Evolutionary conservation across 2,113 vertebrate genomes (phyloP).

Genomic region (Apodemus sylvaticus): DNA sequence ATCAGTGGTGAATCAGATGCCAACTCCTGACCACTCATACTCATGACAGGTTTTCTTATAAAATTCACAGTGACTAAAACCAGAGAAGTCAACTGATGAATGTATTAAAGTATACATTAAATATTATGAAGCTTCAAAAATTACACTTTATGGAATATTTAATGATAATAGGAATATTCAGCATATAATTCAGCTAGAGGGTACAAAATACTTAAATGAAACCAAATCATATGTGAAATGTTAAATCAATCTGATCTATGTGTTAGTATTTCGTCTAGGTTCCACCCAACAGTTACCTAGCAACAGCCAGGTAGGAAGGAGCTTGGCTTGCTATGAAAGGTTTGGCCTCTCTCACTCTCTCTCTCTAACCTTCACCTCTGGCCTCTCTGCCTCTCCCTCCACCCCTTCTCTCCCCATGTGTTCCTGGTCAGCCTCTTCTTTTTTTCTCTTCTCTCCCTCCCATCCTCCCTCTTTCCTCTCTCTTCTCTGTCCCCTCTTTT

Average conservation of each 20-base stretch:
- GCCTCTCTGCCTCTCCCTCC: no score
- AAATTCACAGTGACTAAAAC: neutral
- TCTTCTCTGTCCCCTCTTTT: no score
- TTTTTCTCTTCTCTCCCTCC: no score
- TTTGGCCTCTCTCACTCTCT: no score
- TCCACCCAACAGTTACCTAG: no score
- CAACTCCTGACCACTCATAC: fast-evolving
- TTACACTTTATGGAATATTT: neutral
- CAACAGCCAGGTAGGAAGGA: no score
- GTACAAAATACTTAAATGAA: neutral
- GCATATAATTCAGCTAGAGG: neutral
- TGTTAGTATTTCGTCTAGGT: no score
- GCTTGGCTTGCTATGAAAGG: no score
- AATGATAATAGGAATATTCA: neutral
- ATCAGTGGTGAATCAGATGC: neutral
- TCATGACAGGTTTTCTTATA: neutral
- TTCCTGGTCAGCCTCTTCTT: no score
- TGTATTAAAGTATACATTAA: neutral
- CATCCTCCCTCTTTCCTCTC: no score
- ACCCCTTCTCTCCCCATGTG: no score
- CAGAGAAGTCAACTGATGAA: neutral
- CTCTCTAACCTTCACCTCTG: no score
- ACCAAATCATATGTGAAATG: neutral
- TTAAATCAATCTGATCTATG: neutral
- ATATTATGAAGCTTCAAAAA: neutral